Evolutionary conservation across 2,113 vertebrate genomes (phyloP).

Genomic region (Gasterosteus nipponicus): DNA sequence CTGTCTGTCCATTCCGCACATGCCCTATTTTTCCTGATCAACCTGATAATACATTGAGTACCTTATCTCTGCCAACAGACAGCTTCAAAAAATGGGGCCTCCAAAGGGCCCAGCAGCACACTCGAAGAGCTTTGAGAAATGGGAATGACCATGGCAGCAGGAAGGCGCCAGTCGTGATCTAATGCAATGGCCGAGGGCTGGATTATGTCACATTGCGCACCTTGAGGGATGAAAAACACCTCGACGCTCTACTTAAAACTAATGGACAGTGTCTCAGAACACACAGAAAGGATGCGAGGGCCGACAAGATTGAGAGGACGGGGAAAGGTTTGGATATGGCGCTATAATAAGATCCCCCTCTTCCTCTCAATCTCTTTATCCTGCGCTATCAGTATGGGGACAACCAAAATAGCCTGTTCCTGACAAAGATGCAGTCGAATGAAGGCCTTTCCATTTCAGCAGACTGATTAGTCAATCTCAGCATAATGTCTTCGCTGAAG

Average conservation of each 20-base stretch:
- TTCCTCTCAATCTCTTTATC: conserved; percentile 61
- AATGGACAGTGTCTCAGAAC: conserved; percentile 79
- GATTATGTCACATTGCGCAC: conserved; percentile 76
- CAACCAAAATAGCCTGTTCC: conserved; percentile 62
- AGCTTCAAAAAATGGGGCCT: conserved; percentile 81
- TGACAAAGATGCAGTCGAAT: conserved; percentile 61
- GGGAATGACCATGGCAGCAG: conserved; percentile 77
- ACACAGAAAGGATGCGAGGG: conserved; percentile 31
- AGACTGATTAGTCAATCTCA: conserved; percentile 73
- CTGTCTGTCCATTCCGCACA: conserved; percentile 47
- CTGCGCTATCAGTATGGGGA: conserved; percentile 53
- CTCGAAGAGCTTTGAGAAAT: conserved; percentile 79
- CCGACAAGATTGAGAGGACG: conserved; percentile 49
- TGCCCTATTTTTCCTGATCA: conserved; percentile 75
- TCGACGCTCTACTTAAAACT: conserved; percentile 75
- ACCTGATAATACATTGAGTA: conserved; percentile 76
- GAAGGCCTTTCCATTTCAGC: conserved; percentile 70
- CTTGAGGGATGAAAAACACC: conserved; percentile 82
- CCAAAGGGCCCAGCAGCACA: conserved; percentile 72
- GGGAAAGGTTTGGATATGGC: conserved; percentile 47
- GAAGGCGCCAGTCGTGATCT: conserved; percentile 78
- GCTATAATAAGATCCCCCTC: conserved; percentile 62
- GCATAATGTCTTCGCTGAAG: conserved; percentile 71
- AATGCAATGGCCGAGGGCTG: conserved; percentile 78
- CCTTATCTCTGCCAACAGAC: conserved; percentile 83